A percentile compares a stretch with the other conserved stretches of the same genome.
Evolutionary conservation across 1,140 invertebrate species (phyloP).

Genomic region (Drosophila nasuta): DNA sequence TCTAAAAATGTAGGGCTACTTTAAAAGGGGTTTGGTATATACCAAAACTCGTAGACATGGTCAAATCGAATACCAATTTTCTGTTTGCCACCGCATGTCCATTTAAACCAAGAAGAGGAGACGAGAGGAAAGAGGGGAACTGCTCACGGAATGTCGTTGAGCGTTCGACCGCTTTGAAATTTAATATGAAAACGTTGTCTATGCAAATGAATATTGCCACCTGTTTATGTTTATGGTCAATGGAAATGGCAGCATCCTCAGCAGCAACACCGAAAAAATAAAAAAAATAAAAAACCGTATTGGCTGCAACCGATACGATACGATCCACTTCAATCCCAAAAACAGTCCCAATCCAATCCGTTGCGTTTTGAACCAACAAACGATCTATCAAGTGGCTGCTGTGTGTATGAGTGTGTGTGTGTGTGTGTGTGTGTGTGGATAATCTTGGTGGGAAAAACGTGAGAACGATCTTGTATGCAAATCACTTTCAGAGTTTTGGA

Average conservation of each 20-base stretch:
- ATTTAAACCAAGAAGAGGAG: constrained; percentile 6
- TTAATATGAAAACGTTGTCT: constrained; percentile 84
- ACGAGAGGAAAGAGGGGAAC: constrained; percentile 23
- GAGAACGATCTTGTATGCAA: constrained; percentile 77
- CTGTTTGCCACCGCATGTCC: constrained; percentile 56
- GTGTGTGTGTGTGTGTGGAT: constrained; percentile 49
- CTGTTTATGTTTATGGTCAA: constrained; percentile 79
- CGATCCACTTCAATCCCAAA: constrained; percentile 9
- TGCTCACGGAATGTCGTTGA: constrained; percentile 64
- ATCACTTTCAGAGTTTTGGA: constrained; percentile 65
- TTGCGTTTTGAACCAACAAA: constrained; percentile 29
- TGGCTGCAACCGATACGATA: constrained; percentile 56
- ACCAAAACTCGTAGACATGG: constrained; percentile 24
- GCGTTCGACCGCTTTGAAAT: constrained; percentile 77
- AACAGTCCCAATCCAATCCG: constrained; percentile 9
- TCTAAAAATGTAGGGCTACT: constrained; percentile 36
- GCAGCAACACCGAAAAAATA: constrained; percentile 30
- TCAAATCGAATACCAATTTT: constrained; percentile 70
- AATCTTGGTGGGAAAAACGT: constrained; percentile 74
- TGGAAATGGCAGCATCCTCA: constrained; percentile 57
- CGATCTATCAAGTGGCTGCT: constrained; percentile 64
- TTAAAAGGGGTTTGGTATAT: constrained; percentile 17
- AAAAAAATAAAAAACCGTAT: constrained; percentile 63
- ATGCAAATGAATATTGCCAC: constrained; percentile 84
- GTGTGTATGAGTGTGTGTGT: not conserved